phyloP scores from a whole-genome alignment of 1,140 invertebrate species.

The Andricus grossulariae region DNA sequence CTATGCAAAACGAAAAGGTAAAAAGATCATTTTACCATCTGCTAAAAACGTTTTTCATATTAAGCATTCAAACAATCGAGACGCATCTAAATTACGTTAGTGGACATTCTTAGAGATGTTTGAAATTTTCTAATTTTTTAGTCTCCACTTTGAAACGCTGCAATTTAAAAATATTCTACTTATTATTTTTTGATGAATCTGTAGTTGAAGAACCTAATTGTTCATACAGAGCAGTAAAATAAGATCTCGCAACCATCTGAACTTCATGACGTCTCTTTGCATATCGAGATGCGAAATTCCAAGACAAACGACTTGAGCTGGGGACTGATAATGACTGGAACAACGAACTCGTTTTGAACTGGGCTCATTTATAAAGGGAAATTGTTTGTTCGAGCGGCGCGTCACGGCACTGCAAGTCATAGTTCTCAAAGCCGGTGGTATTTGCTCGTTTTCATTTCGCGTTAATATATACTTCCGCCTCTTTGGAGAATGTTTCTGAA shows the following conservation, averaged over 20 bases:
- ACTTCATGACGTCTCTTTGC: not conserved
- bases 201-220: too few relatives aligned
- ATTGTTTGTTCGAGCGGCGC: constrained; percentile 62
- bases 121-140: too few relatives aligned
- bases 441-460: constrained; percentile 60
- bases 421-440: constrained; percentile 60
- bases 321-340: constrained; percentile 44
- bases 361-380: constrained; percentile 69
- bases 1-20: too few relatives aligned
- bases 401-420: constrained; percentile 65
- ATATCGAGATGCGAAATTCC: constrained; percentile 8
- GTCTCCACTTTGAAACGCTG: too few relatives aligned
- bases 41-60: too few relatives aligned
- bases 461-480: constrained; percentile 47
- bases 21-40: too few relatives aligned
- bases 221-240: not conserved
- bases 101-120: too few relatives aligned
- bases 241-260: not conserved
- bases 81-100: too few relatives aligned
- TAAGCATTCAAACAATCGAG: too few relatives aligned
- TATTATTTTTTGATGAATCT: too few relatives aligned
- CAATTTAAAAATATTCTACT: too few relatives aligned
- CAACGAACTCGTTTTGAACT: constrained; percentile 58
- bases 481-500: constrained; percentile 45
- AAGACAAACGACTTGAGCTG: constrained; percentile 40